Base-by-base conservation (phyloP, 1,140 invertebrate species). In the Augochlora pura region DNA sequence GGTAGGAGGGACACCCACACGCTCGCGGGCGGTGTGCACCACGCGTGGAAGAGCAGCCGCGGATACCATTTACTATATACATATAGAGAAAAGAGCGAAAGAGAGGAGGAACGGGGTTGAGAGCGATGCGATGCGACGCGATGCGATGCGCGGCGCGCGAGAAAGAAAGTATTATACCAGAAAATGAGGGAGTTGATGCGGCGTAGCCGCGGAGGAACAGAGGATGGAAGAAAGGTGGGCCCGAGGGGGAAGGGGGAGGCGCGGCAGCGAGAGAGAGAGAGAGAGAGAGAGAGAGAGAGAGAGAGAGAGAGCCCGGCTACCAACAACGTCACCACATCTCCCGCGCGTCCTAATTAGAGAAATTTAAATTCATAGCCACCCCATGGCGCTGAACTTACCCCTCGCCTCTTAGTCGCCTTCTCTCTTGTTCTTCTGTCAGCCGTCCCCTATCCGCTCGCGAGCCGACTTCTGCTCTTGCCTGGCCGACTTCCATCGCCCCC, bases 301-400 rank as follows among this genome's bases (percentile, higher is more conserved):
- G n/a, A n/a, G n/a, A n/a, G 75, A 81, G 49, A n/a, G n/a, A 75
- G 73, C 81, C 80, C 84, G 85, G 85, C 87, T 86, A 86, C 86
- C 87, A 86, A 83, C 86, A 82, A 85, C 90, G 84, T 89, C 88
- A 84, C 86, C 86, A 77, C 84, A 87, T 85, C 88, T 84, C 88
- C 82, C 85, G 84, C 87, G 83, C 88, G 89, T 90, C 89, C 91
- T 92, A 92, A 92, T 91, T 92, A 92, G 90, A 91, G 88, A 92
- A 92, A 92, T 92, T 92, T 92, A 92, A 92, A 92, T 92, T 92
- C 91, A 92, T 92, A 91, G 85, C 84, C 81, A 84, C 72, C 84
- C 84, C 85, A 86, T 81, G 81, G 77, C 83, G 84, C 69, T 83
- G 81, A 86, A 86, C 84, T 81, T 86, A 80, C 77, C 77, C 84